Conservation (phyloP, 2,888 invertebrate genomes). For the Pollenia labialis region DNA sequence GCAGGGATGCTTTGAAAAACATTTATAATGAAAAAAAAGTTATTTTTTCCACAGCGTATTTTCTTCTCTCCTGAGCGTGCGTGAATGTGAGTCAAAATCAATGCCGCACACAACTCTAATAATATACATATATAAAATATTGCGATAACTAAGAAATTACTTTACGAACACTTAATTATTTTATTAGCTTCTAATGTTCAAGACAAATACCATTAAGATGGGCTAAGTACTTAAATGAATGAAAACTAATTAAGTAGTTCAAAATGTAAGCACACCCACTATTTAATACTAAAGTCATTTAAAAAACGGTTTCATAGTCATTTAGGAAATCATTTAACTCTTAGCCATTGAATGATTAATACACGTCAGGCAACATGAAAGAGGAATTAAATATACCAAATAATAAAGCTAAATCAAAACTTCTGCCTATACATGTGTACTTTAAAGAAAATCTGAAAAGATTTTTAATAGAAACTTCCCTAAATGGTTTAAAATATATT, state of each 20-base stretch:
- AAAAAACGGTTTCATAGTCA: background rate
- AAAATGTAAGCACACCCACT: background rate
- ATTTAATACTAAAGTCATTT: background rate
- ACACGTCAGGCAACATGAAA: background rate
- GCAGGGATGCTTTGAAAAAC: no score
- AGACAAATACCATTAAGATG: background rate
- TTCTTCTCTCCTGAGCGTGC: no score
- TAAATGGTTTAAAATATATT: conserved; percentile 68
- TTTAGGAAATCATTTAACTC: conserved; percentile 10
- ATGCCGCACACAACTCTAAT: no score
- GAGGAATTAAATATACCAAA: conserved; percentile 2
- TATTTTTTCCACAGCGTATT: no score
- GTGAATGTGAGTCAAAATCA: no score
- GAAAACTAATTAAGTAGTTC: background rate
- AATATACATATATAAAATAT: no score
- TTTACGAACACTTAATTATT: background rate
- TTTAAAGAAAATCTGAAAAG: conserved; percentile 53
- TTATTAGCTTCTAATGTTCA: background rate
- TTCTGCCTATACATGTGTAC: conserved; percentile 48
- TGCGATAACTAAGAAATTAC: no score
- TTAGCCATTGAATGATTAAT: background rate
- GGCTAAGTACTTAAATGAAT: conserved; percentile 27
- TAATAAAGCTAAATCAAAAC: conserved; percentile 33
- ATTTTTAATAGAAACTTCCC: conserved; percentile 57
- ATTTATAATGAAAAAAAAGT: no score